Evolutionary conservation across 2,113 vertebrate genomes (phyloP).

Genomic region (Rhynchopsitta pachyrhyncha): DNA sequence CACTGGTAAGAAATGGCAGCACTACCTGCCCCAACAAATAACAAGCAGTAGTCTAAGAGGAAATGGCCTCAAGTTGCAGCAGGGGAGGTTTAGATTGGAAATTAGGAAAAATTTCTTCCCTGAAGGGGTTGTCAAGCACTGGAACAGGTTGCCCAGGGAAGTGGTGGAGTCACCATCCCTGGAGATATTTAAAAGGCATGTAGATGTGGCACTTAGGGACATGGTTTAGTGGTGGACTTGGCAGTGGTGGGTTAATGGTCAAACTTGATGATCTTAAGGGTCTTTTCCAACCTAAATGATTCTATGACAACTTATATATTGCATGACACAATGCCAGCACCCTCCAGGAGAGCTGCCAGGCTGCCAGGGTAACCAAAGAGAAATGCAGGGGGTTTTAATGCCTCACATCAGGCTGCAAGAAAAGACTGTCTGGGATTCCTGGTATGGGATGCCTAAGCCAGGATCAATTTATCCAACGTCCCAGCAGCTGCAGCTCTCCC

Average conservation of each 20-base stretch:
- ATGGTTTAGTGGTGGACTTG: background rate
- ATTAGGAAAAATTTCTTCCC: background rate
- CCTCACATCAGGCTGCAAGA: background rate
- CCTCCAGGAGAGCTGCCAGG: background rate
- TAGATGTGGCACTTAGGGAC: background rate
- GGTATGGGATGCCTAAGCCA: background rate
- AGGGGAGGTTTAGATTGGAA: background rate
- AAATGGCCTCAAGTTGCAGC: background rate
- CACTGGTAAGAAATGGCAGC: background rate
- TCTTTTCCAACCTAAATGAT: background rate
- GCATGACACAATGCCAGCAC: background rate
- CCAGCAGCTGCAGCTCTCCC: background rate
- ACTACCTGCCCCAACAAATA: background rate
- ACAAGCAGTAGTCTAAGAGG: background rate
- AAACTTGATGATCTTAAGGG: background rate
- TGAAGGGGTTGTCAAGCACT: background rate
- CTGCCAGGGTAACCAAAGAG: background rate
- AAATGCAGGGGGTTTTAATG: background rate
- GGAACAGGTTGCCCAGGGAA: background rate
- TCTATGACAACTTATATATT: fast-evolving
- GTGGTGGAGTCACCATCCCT: background rate
- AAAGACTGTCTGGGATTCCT: background rate
- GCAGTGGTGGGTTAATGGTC: background rate
- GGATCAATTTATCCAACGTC: background rate
- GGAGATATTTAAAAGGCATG: background rate